Base-by-base conservation (phyloP, 2,797 vertebrate genomes). In the Lycodopsis pacificus region DNA sequence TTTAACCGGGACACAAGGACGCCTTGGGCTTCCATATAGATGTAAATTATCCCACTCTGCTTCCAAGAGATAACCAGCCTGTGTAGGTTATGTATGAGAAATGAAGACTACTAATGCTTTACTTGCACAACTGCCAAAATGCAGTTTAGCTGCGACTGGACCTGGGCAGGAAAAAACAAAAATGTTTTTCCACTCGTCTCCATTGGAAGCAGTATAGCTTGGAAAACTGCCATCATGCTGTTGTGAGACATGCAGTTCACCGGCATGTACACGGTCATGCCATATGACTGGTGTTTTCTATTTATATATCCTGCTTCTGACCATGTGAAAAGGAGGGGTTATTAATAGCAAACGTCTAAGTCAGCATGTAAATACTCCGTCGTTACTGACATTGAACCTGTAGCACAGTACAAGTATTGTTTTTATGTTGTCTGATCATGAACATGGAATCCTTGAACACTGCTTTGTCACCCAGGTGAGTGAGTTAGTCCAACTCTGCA, bases 341-440 rank as follows among this genome's bases (percentile, higher is more conserved):
- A 93, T 91, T 89, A 88, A 83, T 92, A 92, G 78, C 49, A 25
- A n/a, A 63, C 3, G 49, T 87, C 40, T 59, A 61, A 75, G 62
- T 76, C 48, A 51, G 58, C 73, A 80, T 87, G 79, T 81, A 34
- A 78, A 69, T 63, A 14, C 8, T 40, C 32, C 15, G 66, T 71
- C 58, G 64, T 66, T 38, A 8, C 30, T 76, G 79, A 90, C 70
- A 83, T 40, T 84, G 75, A 62, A 59, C 77, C 65, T 53, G 15
- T 30, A 70, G 15, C 30, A 53, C 6, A 4, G 25, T 34, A 58
- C 7, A 14, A 68, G 61, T 58, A 46, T 34, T 80, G 48, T 81
- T 75, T 77, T 53, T 1, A 12, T 63, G 32, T 44, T 67, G 40
- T 69, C 63, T 57, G 44, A 64, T 61, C 9, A n/a, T 76, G 34